Percentiles rank a stretch among this genome's conserved stretches.
Conservation (phyloP, 2,113 vertebrate species). For the Bagarius yarrelli region DNA sequence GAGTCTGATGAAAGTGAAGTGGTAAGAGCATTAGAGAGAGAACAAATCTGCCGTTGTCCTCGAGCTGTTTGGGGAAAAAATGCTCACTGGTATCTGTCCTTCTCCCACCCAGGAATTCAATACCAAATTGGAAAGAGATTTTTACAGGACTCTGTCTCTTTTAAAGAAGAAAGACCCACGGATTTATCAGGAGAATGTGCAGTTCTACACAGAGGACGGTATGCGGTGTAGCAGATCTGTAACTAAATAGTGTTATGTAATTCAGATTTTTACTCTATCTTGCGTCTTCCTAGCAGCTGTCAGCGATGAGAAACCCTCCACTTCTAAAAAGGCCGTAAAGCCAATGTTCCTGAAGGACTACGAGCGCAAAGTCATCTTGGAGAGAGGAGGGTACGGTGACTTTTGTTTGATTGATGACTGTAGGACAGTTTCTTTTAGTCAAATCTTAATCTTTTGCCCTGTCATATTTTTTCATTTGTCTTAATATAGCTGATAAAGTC, state of each 20-base stretch:
- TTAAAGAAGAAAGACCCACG: slow-evolving; percentile 87
- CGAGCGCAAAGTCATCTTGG: slow-evolving; percentile 84
- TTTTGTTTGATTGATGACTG: neutral
- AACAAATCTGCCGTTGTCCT: neutral
- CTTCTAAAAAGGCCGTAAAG: slow-evolving; percentile 65
- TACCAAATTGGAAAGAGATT: slow-evolving; percentile 77
- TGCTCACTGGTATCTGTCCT: neutral
- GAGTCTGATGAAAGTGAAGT: slow-evolving; percentile 75
- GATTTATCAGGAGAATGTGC: slow-evolving; percentile 79
- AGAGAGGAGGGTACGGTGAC: slow-evolving; percentile 80
- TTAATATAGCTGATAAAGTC: no score
- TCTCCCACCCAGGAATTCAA: slow-evolving; percentile 73
- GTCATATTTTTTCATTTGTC: no score
- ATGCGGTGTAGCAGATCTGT: neutral
- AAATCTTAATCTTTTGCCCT: neutral
- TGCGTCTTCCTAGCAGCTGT: slow-evolving; percentile 10
- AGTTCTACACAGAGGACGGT: slow-evolving; percentile 74
- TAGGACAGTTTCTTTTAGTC: neutral
- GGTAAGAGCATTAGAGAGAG: slow-evolving; percentile 60
- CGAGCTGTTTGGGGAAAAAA: neutral
- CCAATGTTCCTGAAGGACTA: slow-evolving; percentile 90
- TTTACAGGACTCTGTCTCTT: slow-evolving; percentile 84
- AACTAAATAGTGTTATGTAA: neutral
- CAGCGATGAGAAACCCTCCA: slow-evolving; percentile 54
- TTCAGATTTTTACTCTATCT: no score